Conservation (phyloP, 2,113 vertebrate species). For the Emydocephalus ijimae region DNA sequence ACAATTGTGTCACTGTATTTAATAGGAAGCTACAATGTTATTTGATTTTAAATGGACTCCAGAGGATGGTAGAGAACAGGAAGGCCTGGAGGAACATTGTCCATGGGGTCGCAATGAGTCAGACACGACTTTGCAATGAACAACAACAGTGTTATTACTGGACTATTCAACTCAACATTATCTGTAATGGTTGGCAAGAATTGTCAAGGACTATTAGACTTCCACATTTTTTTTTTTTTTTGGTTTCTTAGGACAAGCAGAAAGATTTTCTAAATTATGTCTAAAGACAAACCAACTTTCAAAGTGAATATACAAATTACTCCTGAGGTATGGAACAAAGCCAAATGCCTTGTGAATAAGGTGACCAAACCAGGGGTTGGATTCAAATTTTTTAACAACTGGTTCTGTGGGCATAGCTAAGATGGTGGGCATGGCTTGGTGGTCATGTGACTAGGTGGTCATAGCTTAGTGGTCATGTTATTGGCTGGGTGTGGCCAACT, state of each 20-base stretch:
- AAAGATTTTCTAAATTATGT: neutral
- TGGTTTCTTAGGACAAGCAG: too few relatives aligned
- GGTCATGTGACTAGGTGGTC: too few relatives aligned
- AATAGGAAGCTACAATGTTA: neutral
- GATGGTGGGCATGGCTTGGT: too few relatives aligned
- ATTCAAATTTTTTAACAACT: too few relatives aligned
- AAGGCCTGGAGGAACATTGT: too few relatives aligned
- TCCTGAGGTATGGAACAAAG: neutral
- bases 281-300: neutral
- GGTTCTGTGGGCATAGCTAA: too few relatives aligned
- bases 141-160: neutral
- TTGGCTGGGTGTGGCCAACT: too few relatives aligned
- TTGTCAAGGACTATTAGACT: neutral
- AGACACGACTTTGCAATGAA: too few relatives aligned
- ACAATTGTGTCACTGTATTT: neutral
- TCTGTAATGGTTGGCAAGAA: neutral
- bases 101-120: too few relatives aligned
- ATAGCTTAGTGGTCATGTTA: too few relatives aligned
- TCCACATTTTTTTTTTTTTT: neutral
- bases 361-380: too few relatives aligned
- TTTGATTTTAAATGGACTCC: neutral
- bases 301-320: neutral
- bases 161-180: neutral
- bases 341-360: neutral
- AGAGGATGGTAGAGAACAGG: too few relatives aligned